phyloP scores from a whole-genome alignment of 2,797 vertebrate species.

The Eulemur rubriventer region DNA sequence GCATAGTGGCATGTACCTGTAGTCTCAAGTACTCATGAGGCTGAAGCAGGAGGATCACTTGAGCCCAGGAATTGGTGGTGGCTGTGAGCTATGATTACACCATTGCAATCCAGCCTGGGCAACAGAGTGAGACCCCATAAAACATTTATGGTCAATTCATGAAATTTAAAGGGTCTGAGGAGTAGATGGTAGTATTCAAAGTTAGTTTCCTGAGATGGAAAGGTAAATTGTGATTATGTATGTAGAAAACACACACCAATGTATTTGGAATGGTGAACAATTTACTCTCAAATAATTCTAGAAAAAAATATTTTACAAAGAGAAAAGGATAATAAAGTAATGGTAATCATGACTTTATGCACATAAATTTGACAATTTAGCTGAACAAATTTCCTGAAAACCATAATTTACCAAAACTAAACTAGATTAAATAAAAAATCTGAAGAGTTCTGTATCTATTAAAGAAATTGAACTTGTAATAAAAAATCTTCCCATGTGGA shows the following conservation, averaged over 20 bases:
- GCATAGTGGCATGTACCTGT: too few relatives aligned
- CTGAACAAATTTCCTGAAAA: too few relatives aligned
- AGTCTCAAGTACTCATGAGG: too few relatives aligned
- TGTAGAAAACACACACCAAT: background rate
- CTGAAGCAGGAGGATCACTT: too few relatives aligned
- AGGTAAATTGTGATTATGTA: background rate
- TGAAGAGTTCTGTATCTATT: background rate
- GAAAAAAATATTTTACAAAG: background rate
- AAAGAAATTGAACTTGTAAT: background rate
- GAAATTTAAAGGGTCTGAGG: background rate
- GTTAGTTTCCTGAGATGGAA: background rate
- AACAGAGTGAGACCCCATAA: background rate
- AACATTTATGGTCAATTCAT: background rate
- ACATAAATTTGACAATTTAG: too few relatives aligned
- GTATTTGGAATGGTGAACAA: background rate
- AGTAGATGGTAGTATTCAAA: background rate
- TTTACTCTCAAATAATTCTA: background rate
- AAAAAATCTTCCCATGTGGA: background rate
- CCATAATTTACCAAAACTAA: background rate
- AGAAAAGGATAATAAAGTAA: too few relatives aligned
- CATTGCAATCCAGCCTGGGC: too few relatives aligned
- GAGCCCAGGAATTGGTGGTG: too few relatives aligned
- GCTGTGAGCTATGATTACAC: too few relatives aligned
- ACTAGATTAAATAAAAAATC: background rate
- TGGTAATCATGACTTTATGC: too few relatives aligned